Base-by-base conservation (phyloP, 1,140 invertebrate genomes). In the Leptoteleia sp. region DNA sequence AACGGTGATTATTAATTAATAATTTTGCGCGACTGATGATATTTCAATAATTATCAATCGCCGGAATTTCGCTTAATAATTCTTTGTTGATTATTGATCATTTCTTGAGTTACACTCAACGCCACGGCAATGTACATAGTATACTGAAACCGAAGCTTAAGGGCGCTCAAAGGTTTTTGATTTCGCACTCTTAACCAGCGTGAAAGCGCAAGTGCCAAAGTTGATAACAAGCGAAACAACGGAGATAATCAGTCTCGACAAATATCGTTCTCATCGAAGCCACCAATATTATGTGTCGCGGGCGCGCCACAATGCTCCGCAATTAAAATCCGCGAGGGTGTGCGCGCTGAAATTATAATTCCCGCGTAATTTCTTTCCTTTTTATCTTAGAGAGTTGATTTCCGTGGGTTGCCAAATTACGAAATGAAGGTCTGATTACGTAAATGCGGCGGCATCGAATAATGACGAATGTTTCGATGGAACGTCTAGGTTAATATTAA, bases 111-210 rank as follows among this genome's bases (percentile, higher is more conserved):
- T n/a, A 9, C 48, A 54, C 71, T 47, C 68, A 27, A 67, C 12
- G 5, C 17, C 27, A 4, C 25, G 9, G 3, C 3, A 25, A 25
- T 25, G 22, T 6, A 25, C 22, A 47, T 43, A 17, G 40, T 73
- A 19, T 75, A 82, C 79, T 71, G 76, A 82, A 81, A 80, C 64
- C 22, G 47, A 80, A 47, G 61, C 54, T 64, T 12, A 31, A 65
- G 70, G 15, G 59, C 40, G 43, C 42, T 77, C 35, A 19, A 72
- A 62, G 33, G 59, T 78, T 72, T 78, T 72, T 62, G 40, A 78
- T 72, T 72, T 59, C 45, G 42, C 61, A 50, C 59, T 65, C 38
- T 77, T 55, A 61, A 55, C 38, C 7, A n/a, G 17, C 15, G 19
- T 43, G 42, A 71, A 57, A 57, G 47, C 47, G n/a, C 31, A 67